Conservation (phyloP, 2,888 invertebrate genomes). For the Agonopterix heracliana region DNA sequence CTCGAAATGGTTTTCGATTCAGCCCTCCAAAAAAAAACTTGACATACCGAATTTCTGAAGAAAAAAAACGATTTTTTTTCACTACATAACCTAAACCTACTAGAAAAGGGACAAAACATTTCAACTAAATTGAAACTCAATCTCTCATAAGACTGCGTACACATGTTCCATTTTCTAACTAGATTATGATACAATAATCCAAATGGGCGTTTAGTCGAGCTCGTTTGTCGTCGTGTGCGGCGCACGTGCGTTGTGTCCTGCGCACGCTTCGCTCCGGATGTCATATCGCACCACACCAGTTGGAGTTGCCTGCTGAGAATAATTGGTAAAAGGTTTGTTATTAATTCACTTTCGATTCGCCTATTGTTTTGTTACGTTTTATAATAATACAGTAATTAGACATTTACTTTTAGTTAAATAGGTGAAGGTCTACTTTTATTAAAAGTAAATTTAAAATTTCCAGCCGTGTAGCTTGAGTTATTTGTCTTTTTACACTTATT, state of each 20-base stretch:
- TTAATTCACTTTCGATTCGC: conserved; percentile 11
- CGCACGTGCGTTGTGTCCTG: conserved; percentile 39
- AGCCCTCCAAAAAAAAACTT: too few species aligned
- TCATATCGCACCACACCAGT: conserved; percentile 24
- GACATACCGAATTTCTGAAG: too few species aligned
- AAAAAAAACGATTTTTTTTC: too few species aligned
- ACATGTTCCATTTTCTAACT: conserved; percentile 42
- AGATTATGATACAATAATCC: conserved; percentile 54
- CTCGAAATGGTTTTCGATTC: too few species aligned
- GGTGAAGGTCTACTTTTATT: too few species aligned
- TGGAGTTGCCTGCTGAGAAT: conserved; percentile 27
- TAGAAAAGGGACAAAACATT: too few species aligned
- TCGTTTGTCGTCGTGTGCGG: conserved; percentile 58
- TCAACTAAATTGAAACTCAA: conserved; percentile 15
- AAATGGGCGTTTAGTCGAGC: conserved; percentile 51
- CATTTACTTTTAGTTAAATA: too few species aligned
- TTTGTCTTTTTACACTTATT: too few species aligned
- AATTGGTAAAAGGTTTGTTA: conserved; percentile 10
- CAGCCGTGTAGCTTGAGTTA: too few species aligned
- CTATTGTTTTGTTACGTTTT: not conserved
- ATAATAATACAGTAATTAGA: not conserved
- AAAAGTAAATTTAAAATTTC: too few species aligned
- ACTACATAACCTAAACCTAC: too few species aligned
- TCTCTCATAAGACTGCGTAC: conserved; percentile 27
- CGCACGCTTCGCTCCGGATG: conserved; percentile 38